A percentile compares a stretch with the other conserved stretches of the same genome.
Evolutionary conservation across 2,113 vertebrate genomes (phyloP).

Genomic region (Labrus mixtus): DNA sequence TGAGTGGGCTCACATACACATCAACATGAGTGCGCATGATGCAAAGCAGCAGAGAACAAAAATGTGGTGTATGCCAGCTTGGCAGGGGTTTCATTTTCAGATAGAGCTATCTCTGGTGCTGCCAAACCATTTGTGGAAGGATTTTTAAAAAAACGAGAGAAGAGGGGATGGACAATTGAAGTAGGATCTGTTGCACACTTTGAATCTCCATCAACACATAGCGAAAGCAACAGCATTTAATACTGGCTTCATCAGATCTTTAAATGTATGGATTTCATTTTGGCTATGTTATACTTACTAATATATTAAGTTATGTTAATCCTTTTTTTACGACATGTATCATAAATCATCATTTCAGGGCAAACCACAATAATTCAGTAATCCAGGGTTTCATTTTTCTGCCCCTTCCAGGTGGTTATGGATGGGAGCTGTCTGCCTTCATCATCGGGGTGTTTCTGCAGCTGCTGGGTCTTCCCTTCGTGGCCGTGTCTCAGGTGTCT

Average conservation of each 20-base stretch:
- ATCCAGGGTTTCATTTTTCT: constrained; percentile 16
- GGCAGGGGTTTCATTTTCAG: constrained; percentile 61
- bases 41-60: constrained; percentile 73
- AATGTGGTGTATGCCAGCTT: constrained; percentile 66
- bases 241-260: background rate
- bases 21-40: constrained; percentile 67
- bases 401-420: constrained; percentile 73
- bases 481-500: constrained; percentile 88
- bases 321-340: constrained; percentile 16
- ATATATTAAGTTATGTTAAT: constrained; percentile 18
- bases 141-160: constrained; percentile 41
- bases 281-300: background rate
- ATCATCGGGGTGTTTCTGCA: constrained; percentile 88
- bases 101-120: constrained; percentile 55
- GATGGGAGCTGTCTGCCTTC: constrained; percentile 83
- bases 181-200: constrained; percentile 22
- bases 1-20: constrained; percentile 69
- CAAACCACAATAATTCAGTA: constrained; percentile 16
- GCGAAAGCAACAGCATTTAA: constrained; percentile 11
- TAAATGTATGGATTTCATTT: background rate
- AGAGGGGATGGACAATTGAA: constrained; percentile 18
- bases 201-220: constrained; percentile 4
- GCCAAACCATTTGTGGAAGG: constrained; percentile 69
- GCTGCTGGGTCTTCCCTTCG: constrained; percentile 88
- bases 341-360: background rate